phyloP scores from a whole-genome alignment of 2,888 invertebrate genomes.

The Meloe dianella region DNA sequence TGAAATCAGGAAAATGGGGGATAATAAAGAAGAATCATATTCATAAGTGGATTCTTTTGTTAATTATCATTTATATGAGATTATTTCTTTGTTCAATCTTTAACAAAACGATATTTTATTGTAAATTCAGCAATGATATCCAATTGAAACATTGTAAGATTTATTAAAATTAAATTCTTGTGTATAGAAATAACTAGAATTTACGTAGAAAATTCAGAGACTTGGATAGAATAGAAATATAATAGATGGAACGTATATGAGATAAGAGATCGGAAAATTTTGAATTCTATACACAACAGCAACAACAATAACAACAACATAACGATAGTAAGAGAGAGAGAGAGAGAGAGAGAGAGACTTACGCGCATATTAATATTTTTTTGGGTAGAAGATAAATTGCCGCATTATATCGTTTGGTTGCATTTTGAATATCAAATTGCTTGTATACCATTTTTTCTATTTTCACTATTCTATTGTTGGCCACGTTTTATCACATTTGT shows the following conservation, averaged over 20 bases:
- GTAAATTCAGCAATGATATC: too few species aligned
- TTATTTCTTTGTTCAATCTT: too few species aligned
- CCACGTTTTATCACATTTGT: slow-evolving; percentile 5
- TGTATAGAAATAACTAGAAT: neutral
- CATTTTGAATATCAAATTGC: slow-evolving; percentile 10
- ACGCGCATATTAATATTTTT: slow-evolving; percentile 3
- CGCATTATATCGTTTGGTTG: slow-evolving; percentile 7
- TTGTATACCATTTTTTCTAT: slow-evolving; percentile 1
- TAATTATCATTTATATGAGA: too few species aligned
- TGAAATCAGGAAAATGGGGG: too few species aligned
- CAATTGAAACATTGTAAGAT: neutral
- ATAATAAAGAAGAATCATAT: too few species aligned
- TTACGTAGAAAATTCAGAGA: slow-evolving; percentile 1
- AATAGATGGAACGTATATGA: slow-evolving; percentile 1
- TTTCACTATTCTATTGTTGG: slow-evolving; percentile 1
- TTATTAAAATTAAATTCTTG: slow-evolving; percentile 1
- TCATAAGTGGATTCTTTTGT: too few species aligned
- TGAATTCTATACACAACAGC: slow-evolving; percentile 5
- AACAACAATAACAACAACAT: neutral
- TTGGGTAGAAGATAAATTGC: slow-evolving; percentile 8
- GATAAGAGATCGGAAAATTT: neutral
- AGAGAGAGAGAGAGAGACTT: neutral
- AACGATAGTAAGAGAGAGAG: neutral
- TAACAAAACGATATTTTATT: too few species aligned
- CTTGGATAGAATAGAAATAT: slow-evolving; percentile 7